A percentile compares a stretch with the other conserved stretches of the same genome.
Evolutionary conservation across 2,797 vertebrate species (phyloP).

Genomic region (Bryconaethiops microstoma): DNA sequence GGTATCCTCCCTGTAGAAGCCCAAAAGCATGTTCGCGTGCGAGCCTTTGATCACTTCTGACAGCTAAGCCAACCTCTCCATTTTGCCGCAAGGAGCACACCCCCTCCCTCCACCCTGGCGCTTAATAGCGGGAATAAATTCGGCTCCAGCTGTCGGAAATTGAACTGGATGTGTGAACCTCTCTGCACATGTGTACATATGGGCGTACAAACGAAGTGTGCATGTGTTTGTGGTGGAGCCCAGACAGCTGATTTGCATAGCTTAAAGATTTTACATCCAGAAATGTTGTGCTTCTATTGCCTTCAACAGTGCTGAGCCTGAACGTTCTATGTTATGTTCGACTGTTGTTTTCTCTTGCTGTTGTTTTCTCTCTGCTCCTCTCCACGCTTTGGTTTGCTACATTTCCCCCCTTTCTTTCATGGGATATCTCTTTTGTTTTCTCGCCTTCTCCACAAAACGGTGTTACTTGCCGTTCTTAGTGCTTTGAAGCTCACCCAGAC

Average conservation of each 20-base stretch:
- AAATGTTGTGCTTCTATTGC: not conserved
- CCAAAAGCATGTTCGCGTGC: slow-evolving; percentile 51
- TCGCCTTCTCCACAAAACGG: slow-evolving; percentile 15
- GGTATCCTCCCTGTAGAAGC: slow-evolving; percentile 54
- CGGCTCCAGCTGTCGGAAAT: slow-evolving; percentile 48
- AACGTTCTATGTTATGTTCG: not conserved
- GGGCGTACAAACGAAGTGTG: not conserved
- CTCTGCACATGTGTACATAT: slow-evolving; percentile 16
- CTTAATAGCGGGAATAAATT: slow-evolving; percentile 60
- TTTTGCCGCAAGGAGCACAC: slow-evolving; percentile 54
- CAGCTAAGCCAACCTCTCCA: slow-evolving; percentile 59
- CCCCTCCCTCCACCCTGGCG: slow-evolving; percentile 41
- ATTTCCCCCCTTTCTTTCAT: slow-evolving; percentile 5
- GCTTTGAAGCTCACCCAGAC: slow-evolving; percentile 85
- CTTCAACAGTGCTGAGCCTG: not conserved
- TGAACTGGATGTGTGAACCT: slow-evolving; percentile 39
- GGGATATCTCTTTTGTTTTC: slow-evolving; percentile 22
- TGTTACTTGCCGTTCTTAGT: slow-evolving; percentile 64
- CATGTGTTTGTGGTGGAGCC: slow-evolving; percentile 2
- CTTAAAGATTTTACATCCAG: slow-evolving; percentile 9
- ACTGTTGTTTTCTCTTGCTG: slow-evolving; percentile 2
- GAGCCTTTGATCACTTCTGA: slow-evolving; percentile 62
- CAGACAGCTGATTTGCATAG: not conserved
- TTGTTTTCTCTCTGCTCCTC: not conserved
- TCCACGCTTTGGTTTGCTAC: slow-evolving; percentile 1